Conservation (phyloP, 1,140 invertebrate genomes). For the Heliconius himera region DNA sequence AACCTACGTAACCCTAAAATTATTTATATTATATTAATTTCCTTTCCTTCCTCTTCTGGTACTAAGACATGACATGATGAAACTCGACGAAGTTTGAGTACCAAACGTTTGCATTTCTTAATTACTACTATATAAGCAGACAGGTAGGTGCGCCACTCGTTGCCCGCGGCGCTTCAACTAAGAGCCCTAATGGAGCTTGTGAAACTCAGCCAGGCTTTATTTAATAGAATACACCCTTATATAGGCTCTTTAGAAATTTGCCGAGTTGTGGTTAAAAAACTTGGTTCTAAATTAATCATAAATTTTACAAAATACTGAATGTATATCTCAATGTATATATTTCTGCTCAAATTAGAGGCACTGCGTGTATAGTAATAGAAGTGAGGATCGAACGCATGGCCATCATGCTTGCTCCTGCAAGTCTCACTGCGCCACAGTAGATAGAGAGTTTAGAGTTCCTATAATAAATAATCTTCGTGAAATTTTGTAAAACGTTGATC, state of each 20-base stretch:
- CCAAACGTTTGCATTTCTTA: neutral
- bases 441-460: no score
- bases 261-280: neutral
- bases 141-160: slow-evolving; percentile 16
- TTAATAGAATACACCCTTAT: slow-evolving; percentile 27
- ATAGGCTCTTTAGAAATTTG: neutral
- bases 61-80: neutral
- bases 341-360: no score
- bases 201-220: slow-evolving; percentile 22
- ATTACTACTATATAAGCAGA: slow-evolving; percentile 21
- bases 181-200: slow-evolving; percentile 28
- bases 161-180: slow-evolving; percentile 18
- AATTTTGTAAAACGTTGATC: no score
- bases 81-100: neutral
- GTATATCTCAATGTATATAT: no score
- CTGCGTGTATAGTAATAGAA: no score
- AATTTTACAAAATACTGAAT: no score
- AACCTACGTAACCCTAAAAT: neutral
- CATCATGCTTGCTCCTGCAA: no score
- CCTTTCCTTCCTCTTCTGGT: neutral
- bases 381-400: no score
- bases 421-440: no score
- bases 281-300: neutral
- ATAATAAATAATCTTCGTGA: no score
- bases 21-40: neutral